A percentile compares a stretch with the other conserved stretches of the same genome.
phyloP scores from a whole-genome alignment of 1,140 invertebrate species.

The Ptiloglossa arizonensis region DNA sequence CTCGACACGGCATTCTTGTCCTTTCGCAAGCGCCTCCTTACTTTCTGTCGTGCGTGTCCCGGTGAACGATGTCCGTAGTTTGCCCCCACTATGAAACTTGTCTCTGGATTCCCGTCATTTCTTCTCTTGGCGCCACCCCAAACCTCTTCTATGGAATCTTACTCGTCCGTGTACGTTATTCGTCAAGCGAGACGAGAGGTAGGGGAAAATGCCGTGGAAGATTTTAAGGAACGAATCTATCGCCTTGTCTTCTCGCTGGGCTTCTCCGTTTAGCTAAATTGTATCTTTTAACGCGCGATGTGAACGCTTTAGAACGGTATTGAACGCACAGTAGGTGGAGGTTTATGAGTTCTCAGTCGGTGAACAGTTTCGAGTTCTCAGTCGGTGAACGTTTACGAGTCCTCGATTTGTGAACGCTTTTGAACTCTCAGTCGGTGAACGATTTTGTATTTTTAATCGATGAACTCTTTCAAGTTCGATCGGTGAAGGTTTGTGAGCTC shows the following conservation, averaged over 20 bases:
- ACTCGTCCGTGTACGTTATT: slow-evolving; percentile 41
- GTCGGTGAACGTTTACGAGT: no score
- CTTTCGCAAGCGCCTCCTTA: slow-evolving; percentile 8
- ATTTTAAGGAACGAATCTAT: background rate
- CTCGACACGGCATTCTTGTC: slow-evolving; percentile 9
- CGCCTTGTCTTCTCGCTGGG: background rate
- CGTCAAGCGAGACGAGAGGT: slow-evolving; percentile 17
- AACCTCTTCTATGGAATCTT: background rate
- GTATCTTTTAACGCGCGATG: no score
- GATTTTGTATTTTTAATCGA: no score
- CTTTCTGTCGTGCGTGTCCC: slow-evolving; percentile 41
- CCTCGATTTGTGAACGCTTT: no score
- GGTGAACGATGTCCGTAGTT: slow-evolving; percentile 53
- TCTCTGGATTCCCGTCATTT: slow-evolving; percentile 31
- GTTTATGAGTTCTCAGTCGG: no score
- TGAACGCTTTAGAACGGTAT: no score
- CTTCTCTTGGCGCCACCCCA: background rate
- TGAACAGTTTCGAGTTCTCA: no score
- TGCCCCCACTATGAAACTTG: slow-evolving; percentile 52
- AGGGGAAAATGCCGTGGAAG: background rate
- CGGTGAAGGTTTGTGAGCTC: no score
- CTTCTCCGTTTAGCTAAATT: no score
- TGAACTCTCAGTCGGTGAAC: no score
- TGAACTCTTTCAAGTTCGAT: no score
- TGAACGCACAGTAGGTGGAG: no score